phyloP scores from a whole-genome alignment of 2,113 vertebrate species.

The Monarcha castaneiventris region DNA sequence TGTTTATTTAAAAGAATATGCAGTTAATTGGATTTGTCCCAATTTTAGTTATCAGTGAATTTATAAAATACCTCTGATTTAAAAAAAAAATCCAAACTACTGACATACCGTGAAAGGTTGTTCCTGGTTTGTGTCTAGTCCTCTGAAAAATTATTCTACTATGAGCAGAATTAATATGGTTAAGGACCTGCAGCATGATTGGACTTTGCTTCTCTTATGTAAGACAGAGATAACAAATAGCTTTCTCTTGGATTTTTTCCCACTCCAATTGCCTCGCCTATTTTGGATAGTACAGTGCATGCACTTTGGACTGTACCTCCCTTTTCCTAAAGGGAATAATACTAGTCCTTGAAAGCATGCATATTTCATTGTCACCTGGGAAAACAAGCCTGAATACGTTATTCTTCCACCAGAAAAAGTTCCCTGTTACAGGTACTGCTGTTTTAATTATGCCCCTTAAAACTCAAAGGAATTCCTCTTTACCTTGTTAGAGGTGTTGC shows the following conservation, averaged over 20 bases:
- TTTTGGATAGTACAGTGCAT: not conserved
- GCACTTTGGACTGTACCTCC: constrained; percentile 4
- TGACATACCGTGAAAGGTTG: constrained; percentile 22
- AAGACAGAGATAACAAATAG: not conserved
- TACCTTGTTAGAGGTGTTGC: not conserved
- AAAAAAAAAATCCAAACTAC: too few species aligned
- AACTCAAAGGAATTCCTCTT: not conserved
- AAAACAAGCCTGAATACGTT: not conserved
- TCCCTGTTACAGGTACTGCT: not conserved
- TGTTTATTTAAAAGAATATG: not conserved
- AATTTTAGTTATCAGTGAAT: not conserved
- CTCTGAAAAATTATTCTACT: not conserved
- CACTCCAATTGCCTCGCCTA: not conserved
- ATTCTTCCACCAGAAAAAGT: not conserved
- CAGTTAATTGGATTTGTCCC: not conserved
- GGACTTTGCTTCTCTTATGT: constrained; percentile 1
- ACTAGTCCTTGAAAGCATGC: not conserved
- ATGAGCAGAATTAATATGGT: not conserved
- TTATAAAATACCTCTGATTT: not conserved
- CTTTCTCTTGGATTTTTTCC: not conserved
- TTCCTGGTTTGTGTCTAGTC: not conserved
- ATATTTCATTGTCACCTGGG: not conserved
- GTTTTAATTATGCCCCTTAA: not conserved
- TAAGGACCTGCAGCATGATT: not conserved
- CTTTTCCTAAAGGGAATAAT: not conserved